These are phyloP conservation scores for Indicator maculatus DNA, from an alignment of 2,113 vertebrate species.

Conservation along the genomic window DNA sequence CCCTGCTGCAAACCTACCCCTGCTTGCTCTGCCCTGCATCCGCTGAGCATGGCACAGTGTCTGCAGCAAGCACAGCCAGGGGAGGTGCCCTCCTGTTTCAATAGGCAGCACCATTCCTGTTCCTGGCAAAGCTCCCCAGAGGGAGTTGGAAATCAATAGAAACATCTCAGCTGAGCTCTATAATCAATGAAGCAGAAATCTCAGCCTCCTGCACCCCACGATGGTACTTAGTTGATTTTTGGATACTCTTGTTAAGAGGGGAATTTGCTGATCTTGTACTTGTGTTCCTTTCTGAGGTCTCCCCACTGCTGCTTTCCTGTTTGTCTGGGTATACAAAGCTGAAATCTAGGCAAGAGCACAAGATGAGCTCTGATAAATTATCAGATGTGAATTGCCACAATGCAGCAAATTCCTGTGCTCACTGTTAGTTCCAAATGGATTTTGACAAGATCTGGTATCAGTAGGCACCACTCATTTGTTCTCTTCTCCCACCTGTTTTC, in stretches of 20 bases:
- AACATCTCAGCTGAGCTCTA: conserved; percentile 8
- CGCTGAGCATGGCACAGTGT: neutral
- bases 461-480: conserved; percentile 47
- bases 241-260: neutral
- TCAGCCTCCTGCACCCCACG: neutral
- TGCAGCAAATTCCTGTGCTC: conserved; percentile 17
- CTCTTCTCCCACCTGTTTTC: conserved; percentile 12
- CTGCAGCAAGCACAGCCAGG: neutral
- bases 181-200: neutral
- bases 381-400: neutral
- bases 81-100: neutral
- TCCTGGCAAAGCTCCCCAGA: neutral
- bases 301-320: neutral
- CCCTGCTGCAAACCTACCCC: neutral
- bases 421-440: conserved; percentile 27
- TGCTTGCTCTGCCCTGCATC: neutral
- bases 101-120: neutral
- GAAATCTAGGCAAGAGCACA: neutral
- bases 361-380: neutral
- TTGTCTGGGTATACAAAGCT: neutral
- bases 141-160: neutral
- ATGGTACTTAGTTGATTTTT: neutral
- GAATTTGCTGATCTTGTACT: neutral
- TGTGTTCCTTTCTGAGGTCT: neutral
- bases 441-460: conserved; percentile 41